phyloP scores from a whole-genome alignment of 2,113 vertebrate species.

The Dicerorhinus sumatrensis region DNA sequence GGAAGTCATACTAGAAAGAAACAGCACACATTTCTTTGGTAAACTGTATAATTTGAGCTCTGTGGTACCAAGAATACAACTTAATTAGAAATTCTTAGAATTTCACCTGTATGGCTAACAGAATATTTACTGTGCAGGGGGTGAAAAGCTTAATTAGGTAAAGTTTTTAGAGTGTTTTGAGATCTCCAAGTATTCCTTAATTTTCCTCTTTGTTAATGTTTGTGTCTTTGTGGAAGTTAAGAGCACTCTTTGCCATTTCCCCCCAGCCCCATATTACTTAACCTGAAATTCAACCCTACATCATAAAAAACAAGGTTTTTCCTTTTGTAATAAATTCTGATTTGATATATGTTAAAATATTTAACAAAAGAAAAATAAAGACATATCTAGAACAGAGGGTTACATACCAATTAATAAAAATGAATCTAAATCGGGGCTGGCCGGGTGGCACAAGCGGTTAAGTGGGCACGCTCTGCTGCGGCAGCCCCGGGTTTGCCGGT shows the following conservation, averaged over 20 bases:
- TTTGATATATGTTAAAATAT: conserved; percentile 21
- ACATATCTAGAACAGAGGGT: background rate
- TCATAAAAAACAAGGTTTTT: background rate
- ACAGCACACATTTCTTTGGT: conserved; percentile 32
- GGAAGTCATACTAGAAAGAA: conserved; percentile 40
- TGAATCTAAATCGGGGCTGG: too few species aligned
- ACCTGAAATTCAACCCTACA: background rate
- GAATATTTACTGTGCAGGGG: conserved; percentile 25
- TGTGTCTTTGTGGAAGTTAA: conserved; percentile 29
- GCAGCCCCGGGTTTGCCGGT: too few species aligned
- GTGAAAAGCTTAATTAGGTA: conserved; percentile 52
- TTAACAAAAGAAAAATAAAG: background rate
- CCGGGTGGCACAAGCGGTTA: too few species aligned
- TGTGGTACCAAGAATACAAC: conserved; percentile 47
- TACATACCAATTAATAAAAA: too few species aligned
- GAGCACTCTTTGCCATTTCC: background rate
- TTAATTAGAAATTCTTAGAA: conserved; percentile 72
- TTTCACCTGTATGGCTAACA: conserved; percentile 50
- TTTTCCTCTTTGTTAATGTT: conserved; percentile 45
- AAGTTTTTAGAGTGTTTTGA: conserved; percentile 25
- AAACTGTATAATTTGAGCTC: conserved; percentile 58
- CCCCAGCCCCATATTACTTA: background rate
- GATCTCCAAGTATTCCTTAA: conserved; percentile 15
- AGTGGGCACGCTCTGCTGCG: too few species aligned
- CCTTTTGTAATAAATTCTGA: background rate